Evolutionary conservation across 2,113 vertebrate genomes (phyloP).

Genomic region (Falcunculus frontatus): DNA sequence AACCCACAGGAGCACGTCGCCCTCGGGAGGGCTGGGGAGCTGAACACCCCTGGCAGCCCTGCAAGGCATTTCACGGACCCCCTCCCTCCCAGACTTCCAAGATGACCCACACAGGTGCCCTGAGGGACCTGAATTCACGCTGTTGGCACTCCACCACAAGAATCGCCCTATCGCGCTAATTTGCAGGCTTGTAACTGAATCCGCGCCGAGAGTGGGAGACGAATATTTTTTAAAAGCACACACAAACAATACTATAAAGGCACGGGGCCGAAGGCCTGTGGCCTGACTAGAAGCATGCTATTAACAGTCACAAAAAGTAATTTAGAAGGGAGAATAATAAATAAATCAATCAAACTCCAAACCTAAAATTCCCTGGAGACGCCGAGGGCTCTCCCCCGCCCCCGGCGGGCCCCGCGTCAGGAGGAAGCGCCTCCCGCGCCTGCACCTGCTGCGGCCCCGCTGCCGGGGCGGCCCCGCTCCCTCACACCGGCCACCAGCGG

Average conservation of each 20-base stretch:
- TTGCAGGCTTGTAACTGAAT: neutral
- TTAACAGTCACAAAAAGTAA: neutral
- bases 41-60: neutral
- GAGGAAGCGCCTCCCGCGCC: neutral
- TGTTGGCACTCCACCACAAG: neutral
- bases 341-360: neutral
- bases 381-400: neutral
- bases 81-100: neutral
- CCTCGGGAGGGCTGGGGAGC: neutral
- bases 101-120: neutral
- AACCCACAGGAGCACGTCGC: neutral
- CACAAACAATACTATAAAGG: neutral
- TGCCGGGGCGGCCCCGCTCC: neutral
- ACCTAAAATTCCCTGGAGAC: rapidly evolving
- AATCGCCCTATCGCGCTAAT: neutral
- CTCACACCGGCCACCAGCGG: neutral
- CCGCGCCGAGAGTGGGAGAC: neutral
- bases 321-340: neutral
- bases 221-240: neutral
- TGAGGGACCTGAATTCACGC: neutral
- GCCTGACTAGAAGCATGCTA: neutral
- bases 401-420: neutral
- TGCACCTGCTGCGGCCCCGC: neutral
- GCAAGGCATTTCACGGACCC: neutral
- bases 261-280: neutral